Base-by-base conservation (phyloP, 1,140 invertebrate genomes). In the Drosophila lacteicornis region DNA sequence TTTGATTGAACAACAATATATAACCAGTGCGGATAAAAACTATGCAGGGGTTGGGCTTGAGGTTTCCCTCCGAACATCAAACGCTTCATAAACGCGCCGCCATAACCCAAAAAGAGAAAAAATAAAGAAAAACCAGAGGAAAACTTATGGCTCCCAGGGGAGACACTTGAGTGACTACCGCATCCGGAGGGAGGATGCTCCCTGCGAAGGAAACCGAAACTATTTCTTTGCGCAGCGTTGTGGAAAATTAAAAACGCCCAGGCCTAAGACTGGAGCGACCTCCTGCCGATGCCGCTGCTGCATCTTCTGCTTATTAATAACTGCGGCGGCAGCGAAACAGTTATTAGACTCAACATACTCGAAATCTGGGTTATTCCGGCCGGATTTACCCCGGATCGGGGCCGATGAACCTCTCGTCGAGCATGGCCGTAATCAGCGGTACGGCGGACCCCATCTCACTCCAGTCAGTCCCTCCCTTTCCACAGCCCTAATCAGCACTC, bases 221-320 rank as follows among this genome's bases (percentile, higher is more conserved):
- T 91, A 91, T 88, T 91, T 88, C 88, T 91, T 91, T 91, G 88
- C 88, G 81, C 88, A 91, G 74, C 81, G 75, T 91, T 88, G 88
- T 91, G 88, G 84, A 91, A 91, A 91, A 91, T 91, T 91, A 88
- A 91, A 91, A 90, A 80, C 69, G 69, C 69, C 69, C 43, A 43
- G 33, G 70, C 58, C 63, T 65, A 65, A 68, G 40, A 25, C 59
- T 60, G 43, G 19, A 30, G 40, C 66, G 46, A 58, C 63, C 75
- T 53, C 75, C 74, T 67, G 53, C 73, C 49, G 68, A n/a, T 60
- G 27, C 33, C 40, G 25, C 17, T 9, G 46, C 46, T 62, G 49
- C 69, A 62, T 57, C 78, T 59, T 70, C 49, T 74, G 71, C 82
- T 87, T 87, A 88, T 87, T 87, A 88, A 87, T 87, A 88, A 83